Conservation (phyloP, 2,888 invertebrate species). For the Elegia similella region DNA sequence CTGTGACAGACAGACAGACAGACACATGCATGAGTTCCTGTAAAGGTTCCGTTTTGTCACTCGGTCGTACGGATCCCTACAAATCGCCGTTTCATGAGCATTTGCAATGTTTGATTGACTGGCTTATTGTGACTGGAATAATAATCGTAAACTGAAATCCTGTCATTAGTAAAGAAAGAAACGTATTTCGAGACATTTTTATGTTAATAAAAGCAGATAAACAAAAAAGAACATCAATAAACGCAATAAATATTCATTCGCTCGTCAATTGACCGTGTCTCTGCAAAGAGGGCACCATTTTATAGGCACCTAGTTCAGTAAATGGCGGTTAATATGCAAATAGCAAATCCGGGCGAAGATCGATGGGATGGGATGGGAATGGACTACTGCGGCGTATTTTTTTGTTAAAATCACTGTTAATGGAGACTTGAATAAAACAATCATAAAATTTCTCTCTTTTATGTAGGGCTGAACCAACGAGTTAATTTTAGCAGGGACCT, state of each 20-base stretch:
- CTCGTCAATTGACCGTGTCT: slow-evolving; percentile 20
- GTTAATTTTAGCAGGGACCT: too few species aligned
- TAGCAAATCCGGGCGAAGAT: slow-evolving; percentile 20
- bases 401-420: not conserved
- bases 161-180: not conserved
- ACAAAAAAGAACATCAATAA: slow-evolving; percentile 22
- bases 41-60: too few species aligned
- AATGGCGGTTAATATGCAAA: slow-evolving; percentile 26
- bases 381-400: slow-evolving; percentile 12
- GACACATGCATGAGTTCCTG: too few species aligned
- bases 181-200: not conserved
- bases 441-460: too few species aligned
- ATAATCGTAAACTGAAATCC: not conserved
- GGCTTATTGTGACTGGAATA: too few species aligned
- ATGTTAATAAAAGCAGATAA: slow-evolving; percentile 17
- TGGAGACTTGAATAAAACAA: too few species aligned
- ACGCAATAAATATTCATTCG: slow-evolving; percentile 27
- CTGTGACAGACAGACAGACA: too few species aligned
- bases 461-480: too few species aligned
- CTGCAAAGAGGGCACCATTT: slow-evolving; percentile 22
- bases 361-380: slow-evolving; percentile 12
- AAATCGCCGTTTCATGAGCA: too few species aligned
- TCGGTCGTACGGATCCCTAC: too few species aligned
- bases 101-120: too few species aligned
- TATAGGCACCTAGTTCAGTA: slow-evolving; percentile 17